Base-by-base conservation (phyloP, 2,797 vertebrate genomes). In the Darevskia nairensis region DNA sequence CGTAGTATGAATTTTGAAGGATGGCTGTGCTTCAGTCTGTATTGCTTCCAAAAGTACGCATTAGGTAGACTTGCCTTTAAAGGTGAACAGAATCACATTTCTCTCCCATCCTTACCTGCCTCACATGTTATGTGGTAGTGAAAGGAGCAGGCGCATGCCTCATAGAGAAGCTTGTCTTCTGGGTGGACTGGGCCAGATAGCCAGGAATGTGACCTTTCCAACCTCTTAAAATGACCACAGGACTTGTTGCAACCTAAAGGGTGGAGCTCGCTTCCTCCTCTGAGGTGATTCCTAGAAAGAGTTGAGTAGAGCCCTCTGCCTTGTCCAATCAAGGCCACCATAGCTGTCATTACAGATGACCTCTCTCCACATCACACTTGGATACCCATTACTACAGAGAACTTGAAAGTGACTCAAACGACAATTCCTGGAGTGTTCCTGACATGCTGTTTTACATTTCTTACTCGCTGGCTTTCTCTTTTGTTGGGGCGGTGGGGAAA, bases 371-470 rank as follows among this genome's bases (percentile, higher is more conserved):
- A 35, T 68, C n/a, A 35, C n/a, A 81, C 27, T 75, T 76, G 68
- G 41, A 76, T 55, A 64, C 44, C 32, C 4, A 15, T 68, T 55
- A 41, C 17, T 68, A 19, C 21, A 76, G 17, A 80, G 55, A 61
- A 46, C 50, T 13, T 41, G 55, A 75, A 50, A 27, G 79, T n/a
- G 46, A 29, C 61, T 85, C 78, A 41, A 55, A 50, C 59, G 50
- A 15, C 83, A 74, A 32, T 75, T 75, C 25, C 69, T 59, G 39
- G 46, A 68, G 25, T 64, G 68, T 83, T 66, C 61, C 39, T 74
- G 86, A 88, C 68, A 80, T 50, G 15, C 68, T 69, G 32, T 79
- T 90, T 88, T 84, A 77, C 74, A 81, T 90, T 80, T 86, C 75
- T 74, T 84, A 88, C 72, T 77, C 39, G 32, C 50, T 44, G 13